A percentile compares a stretch with the other conserved stretches of the same genome.
phyloP scores from a whole-genome alignment of 2,113 vertebrate genomes.

The Pipa parva region DNA sequence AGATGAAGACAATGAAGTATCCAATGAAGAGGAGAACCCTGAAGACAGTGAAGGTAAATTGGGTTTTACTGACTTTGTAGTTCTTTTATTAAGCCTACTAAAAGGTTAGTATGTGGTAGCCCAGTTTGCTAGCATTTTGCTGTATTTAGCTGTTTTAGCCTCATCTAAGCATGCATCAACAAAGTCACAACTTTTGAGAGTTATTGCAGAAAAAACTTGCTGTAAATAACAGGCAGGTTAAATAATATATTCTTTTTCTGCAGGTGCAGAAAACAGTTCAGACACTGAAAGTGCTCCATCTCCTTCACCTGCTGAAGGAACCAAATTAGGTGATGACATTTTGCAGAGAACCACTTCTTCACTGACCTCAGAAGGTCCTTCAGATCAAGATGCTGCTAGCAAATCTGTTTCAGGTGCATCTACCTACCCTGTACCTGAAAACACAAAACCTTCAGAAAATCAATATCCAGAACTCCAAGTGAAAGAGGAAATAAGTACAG shows the following conservation, averaged over 20 bases:
- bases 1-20: conserved; percentile 77
- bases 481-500: conserved; percentile 74
- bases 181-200: too few species aligned
- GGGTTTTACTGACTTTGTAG: too few species aligned
- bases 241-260: background rate
- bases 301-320: conserved; percentile 81
- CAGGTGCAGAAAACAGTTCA: conserved; percentile 91
- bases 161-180: too few species aligned
- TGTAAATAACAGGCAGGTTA: too few species aligned
- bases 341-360: conserved; percentile 58
- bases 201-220: too few species aligned
- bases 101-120: too few species aligned
- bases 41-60: conserved; percentile 91
- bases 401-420: conserved; percentile 54
- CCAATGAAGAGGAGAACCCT: conserved; percentile 88
- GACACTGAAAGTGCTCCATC: conserved; percentile 97
- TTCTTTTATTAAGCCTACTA: too few species aligned
- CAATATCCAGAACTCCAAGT: conserved; percentile 66
- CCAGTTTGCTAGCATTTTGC: too few species aligned
- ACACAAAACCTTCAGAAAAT: conserved; percentile 64
- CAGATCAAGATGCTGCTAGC: conserved; percentile 58
- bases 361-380: conserved; percentile 49
- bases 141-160: too few species aligned
- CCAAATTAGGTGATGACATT: conserved; percentile 72
- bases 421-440: conserved; percentile 51